Evolutionary conservation across 2,113 vertebrate genomes (phyloP).

Genomic region (Gobius niger): DNA sequence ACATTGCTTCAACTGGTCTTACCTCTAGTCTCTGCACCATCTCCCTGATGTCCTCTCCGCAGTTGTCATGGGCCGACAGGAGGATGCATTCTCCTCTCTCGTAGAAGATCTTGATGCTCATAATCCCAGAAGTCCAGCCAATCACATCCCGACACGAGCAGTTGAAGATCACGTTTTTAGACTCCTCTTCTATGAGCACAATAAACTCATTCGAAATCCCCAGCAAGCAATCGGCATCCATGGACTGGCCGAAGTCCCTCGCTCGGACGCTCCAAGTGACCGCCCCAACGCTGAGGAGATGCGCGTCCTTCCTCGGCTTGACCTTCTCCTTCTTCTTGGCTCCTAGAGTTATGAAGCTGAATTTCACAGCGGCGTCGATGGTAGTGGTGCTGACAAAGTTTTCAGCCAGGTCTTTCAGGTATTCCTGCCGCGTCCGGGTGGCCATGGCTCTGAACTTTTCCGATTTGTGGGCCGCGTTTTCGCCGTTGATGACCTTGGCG

Average conservation of each 20-base stretch:
- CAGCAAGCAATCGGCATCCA: constrained; percentile 89
- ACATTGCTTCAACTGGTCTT: constrained; percentile 37
- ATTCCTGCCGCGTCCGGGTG: constrained; percentile 94
- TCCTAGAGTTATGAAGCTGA: constrained; percentile 96
- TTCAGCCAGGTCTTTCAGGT: constrained; percentile 95
- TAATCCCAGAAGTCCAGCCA: constrained; percentile 93
- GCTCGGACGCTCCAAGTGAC: constrained; percentile 91
- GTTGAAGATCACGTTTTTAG: constrained; percentile 96
- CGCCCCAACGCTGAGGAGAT: constrained; percentile 88
- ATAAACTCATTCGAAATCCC: constrained; percentile 97
- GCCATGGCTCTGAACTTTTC: constrained; percentile 98
- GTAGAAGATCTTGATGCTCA: constrained; percentile 94
- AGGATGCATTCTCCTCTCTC: constrained; percentile 95
- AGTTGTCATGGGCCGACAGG: constrained; percentile 86
- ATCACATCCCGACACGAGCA: constrained; percentile 98
- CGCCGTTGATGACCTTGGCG: constrained; percentile 97
- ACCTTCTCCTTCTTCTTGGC: constrained; percentile 95
- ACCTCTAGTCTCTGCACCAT: constrained; percentile 94
- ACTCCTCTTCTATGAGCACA: constrained; percentile 91
- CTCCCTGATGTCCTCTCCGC: constrained; percentile 88
- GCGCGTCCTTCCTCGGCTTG: constrained; percentile 89
- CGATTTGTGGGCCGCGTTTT: constrained; percentile 95
- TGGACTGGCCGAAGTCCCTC: constrained; percentile 89
- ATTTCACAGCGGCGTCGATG: constrained; percentile 90
- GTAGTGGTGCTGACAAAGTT: constrained; percentile 94